Percentiles rank a stretch among this genome's conserved stretches.
phyloP scores from a whole-genome alignment of 2,797 vertebrate genomes.

The Smutsia temminckii region DNA sequence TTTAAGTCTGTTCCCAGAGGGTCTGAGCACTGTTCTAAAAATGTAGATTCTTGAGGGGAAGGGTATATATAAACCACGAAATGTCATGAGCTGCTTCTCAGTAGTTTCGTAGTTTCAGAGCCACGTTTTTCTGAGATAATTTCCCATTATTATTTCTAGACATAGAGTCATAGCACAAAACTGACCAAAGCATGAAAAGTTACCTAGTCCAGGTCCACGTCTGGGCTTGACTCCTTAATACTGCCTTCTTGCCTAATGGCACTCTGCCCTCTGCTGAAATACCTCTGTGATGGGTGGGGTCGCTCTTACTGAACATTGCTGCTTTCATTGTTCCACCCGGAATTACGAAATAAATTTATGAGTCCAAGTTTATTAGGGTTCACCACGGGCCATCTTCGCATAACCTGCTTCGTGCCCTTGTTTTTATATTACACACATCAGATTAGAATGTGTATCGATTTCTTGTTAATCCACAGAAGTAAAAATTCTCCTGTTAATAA shows the following conservation, averaged over 20 bases:
- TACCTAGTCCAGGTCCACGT: neutral
- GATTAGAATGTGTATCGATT: neutral
- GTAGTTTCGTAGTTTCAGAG: neutral
- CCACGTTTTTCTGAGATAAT: neutral
- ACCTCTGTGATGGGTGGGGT: too few relatives aligned
- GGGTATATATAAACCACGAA: too few relatives aligned
- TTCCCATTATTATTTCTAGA: neutral
- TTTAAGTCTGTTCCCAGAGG: neutral
- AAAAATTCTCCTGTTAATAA: neutral
- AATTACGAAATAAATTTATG: neutral
- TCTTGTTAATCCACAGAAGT: neutral
- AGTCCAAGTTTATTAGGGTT: neutral
- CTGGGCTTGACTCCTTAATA: neutral
- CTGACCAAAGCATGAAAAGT: neutral
- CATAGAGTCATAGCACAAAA: neutral
- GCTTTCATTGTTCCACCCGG: neutral
- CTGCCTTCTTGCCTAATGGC: neutral
- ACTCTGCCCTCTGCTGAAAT: neutral
- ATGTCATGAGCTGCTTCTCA: neutral
- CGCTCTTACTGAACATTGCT: rapidly evolving
- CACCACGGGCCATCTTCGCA: neutral
- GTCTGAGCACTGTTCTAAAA: neutral
- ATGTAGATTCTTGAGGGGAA: too few relatives aligned
- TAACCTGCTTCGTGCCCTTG: neutral
- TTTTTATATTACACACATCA: neutral